Base-by-base conservation (phyloP, 2,888 invertebrate genomes). In the Dasysyrphus tricinctus region DNA sequence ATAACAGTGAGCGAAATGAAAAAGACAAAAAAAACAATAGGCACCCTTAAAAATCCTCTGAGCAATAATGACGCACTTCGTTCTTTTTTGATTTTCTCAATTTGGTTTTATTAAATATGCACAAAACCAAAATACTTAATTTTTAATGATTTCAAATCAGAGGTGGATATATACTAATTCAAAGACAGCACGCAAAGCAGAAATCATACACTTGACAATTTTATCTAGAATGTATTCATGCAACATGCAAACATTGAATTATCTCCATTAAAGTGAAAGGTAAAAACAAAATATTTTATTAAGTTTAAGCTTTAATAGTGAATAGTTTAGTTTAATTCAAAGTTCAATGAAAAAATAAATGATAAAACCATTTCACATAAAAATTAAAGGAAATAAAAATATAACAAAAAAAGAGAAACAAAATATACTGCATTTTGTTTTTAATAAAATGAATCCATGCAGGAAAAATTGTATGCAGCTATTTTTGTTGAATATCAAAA, bases 241-340 rank as follows among this genome's bases (percentile, higher is more conserved):
- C 12, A 12, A 12, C 59, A 59, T 19, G 59, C 59, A 59, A 59
- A 37, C 37, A 59, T 39, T 39, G 6, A 59, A 59, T 59, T 59
- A 59, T 59, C 37, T 12, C 7, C 12, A 12, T 2, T 8, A 16
- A 47, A 16, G n/a, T 5, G 24, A 47, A 6, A 39, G 16, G 16
- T 7, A 16, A 16, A 37, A 5, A 11, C 29, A 24, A 24, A 24
- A 24, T 24, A 39, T n/a, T 61, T 14, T 12, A 5, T 24, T 5
- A 42, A 42, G 12, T 16, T 29, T 2, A 61, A 42, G 11, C 24
- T 42, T 42, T 42, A 24, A n/a, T 16, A 1, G 8, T 3, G 6
- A 16, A 47, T 16, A 37, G 11, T 16, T 37, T 9, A 16, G 16
- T 37, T 57, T 8, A n/a, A 16, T 11, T 47, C 0, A 47, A 16